Evolutionary conservation across 2,113 vertebrate species (phyloP), one percentile per base, ranked within the genome.

Genomic region (Gopherus flavomarginatus): DNA sequence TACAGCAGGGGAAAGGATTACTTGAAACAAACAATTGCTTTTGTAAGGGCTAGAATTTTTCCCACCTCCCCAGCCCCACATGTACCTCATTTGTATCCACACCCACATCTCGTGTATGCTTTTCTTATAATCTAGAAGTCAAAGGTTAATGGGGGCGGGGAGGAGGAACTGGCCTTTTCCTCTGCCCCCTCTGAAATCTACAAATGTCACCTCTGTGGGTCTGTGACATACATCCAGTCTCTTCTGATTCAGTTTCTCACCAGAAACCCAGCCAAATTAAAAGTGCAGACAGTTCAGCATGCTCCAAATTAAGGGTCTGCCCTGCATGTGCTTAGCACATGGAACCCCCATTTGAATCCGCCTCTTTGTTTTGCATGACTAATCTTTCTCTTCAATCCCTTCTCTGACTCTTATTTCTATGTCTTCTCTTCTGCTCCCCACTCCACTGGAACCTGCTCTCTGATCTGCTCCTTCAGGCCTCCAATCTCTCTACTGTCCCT

Each of bases 1-100:
- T 85, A 50, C 47, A 85, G 49, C 38, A 88, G 87, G 79, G 88
- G 35, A 79, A 96, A 82, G 83, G 29, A 93, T 62, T 95, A 95
- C 57, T 94, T 94, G 59, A 95, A 89, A 81, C 77, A 89, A 38
- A 24, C 52, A 85, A 90, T 84, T 90, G 8, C 92, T 97, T 90
- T 95, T 49, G 87, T 85, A 83, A 24, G 91, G 79, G 88, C 29
- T 87, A 54, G 78, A 87, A 62, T 57, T 94, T 92, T 38, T 72
- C 72, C n/a, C 35, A 17, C 5, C 11, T 72, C 29, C 8, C 8
- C 17, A 79, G 47, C n/a, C 80, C 54, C 75, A 31, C 93, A 81
- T 44, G 38, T 87, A 86, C 49, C 94, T 91, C 93, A 88, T 93
- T 88, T 82, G 54, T 85, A 78, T 50, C 75, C n/a, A n/a, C n/a